These are phyloP conservation scores for Brachionus asplanchnoidis DNA, from an alignment of 1,140 invertebrate species.

Conservation along the genomic window DNA sequence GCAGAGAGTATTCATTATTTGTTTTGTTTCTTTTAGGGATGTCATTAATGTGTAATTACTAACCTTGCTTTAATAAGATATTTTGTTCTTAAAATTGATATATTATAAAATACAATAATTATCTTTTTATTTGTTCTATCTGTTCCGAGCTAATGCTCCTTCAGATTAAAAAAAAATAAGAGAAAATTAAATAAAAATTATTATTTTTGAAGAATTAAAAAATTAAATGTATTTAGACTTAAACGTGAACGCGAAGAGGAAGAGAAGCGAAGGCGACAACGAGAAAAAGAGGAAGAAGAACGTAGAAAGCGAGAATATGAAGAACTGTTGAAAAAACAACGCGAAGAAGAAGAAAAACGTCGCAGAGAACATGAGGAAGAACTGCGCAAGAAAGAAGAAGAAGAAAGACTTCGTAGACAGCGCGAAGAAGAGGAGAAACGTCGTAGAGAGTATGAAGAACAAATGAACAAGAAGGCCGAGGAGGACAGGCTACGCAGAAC, in stretches of 20 bases:
- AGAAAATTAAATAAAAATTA: too few relatives aligned
- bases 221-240: background rate
- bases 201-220: too few relatives aligned
- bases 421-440: constrained; percentile 42
- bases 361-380: constrained; percentile 44
- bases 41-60: too few relatives aligned
- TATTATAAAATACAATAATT: too few relatives aligned
- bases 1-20: too few relatives aligned
- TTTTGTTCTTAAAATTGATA: too few relatives aligned
- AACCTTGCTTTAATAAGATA: too few relatives aligned
- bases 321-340: background rate
- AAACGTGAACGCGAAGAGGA: constrained; percentile 20
- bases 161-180: too few relatives aligned
- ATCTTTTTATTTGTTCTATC: too few relatives aligned
- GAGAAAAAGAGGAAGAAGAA: constrained; percentile 18
- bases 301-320: background rate
- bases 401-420: background rate
- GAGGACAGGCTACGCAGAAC: background rate
- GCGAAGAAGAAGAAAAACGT: constrained; percentile 38
- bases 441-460: constrained; percentile 43
- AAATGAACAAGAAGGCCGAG: constrained; percentile 45
- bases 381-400: constrained; percentile 44
- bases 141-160: too few relatives aligned
- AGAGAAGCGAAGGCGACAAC: background rate
- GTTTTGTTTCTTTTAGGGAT: too few relatives aligned